phyloP scores from a whole-genome alignment of 1,140 invertebrate species.

The Tetragnatha versicolor region DNA sequence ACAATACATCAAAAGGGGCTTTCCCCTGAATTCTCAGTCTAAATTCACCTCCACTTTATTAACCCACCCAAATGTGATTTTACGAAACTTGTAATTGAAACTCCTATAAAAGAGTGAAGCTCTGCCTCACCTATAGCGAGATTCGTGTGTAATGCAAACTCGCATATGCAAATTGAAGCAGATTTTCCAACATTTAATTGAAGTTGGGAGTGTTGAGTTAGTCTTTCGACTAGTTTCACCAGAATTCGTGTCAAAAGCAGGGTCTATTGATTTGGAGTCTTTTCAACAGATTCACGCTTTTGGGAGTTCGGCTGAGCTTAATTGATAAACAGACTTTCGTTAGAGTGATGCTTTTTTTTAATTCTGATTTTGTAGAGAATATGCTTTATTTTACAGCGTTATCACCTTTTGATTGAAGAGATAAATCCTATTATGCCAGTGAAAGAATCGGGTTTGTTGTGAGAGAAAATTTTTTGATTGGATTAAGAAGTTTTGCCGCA shows the following conservation, averaged over 20 bases:
- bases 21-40: too few species aligned
- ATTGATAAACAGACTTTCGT: background rate
- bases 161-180: background rate
- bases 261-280: background rate
- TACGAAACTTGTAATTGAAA: background rate
- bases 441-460: too few species aligned
- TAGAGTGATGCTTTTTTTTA: too few species aligned
- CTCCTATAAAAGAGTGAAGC: background rate
- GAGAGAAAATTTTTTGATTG: too few species aligned
- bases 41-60: constrained; percentile 3
- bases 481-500: too few species aligned
- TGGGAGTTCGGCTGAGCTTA: background rate
- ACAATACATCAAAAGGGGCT: too few species aligned
- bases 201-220: background rate
- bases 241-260: background rate
- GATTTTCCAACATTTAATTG: background rate
- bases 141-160: too few species aligned
- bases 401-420: too few species aligned
- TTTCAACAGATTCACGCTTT: background rate
- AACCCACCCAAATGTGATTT: background rate
- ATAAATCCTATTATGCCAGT: too few species aligned
- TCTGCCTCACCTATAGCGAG: background rate
- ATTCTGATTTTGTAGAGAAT: too few species aligned
- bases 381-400: too few species aligned
- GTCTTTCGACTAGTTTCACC: background rate